Evolutionary conservation across 2,888 invertebrate species (phyloP).

Genomic region (Philonicus albiceps): DNA sequence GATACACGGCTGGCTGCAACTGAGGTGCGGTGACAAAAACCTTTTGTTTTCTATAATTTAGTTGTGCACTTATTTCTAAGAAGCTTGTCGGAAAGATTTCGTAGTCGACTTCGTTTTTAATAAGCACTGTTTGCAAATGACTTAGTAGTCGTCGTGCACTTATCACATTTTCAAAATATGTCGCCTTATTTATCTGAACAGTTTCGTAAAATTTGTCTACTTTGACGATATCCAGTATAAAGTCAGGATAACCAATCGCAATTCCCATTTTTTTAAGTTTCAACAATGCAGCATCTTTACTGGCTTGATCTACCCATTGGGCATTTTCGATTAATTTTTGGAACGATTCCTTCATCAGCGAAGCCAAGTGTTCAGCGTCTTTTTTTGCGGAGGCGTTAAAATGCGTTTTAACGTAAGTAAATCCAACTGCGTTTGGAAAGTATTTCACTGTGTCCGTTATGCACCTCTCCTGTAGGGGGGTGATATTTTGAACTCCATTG

Average conservation of each 20-base stretch:
- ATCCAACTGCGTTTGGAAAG: background rate
- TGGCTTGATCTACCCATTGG: background rate
- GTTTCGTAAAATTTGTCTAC: background rate
- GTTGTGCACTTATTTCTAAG: background rate
- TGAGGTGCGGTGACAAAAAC: background rate
- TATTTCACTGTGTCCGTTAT: background rate
- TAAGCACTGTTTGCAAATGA: background rate
- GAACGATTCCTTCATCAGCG: background rate
- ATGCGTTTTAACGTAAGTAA: background rate
- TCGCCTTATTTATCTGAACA: background rate
- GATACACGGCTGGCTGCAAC: background rate
- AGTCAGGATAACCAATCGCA: background rate
- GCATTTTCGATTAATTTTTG: background rate
- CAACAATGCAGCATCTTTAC: background rate
- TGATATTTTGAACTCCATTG: slow-evolving; percentile 69
- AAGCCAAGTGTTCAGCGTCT: background rate
- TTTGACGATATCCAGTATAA: background rate
- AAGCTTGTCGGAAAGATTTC: background rate
- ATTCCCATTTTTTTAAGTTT: background rate
- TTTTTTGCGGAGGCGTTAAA: background rate
- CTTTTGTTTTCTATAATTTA: background rate
- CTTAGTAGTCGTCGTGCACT: background rate
- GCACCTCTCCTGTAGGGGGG: background rate
- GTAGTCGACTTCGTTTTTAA: background rate
- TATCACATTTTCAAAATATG: background rate